A percentile compares a stretch with the other conserved stretches of the same genome.
Evolutionary conservation across 37 sponge, comb jelly and placozoan genomes (phyloP).

Genomic region (Eunapius fragilis): DNA sequence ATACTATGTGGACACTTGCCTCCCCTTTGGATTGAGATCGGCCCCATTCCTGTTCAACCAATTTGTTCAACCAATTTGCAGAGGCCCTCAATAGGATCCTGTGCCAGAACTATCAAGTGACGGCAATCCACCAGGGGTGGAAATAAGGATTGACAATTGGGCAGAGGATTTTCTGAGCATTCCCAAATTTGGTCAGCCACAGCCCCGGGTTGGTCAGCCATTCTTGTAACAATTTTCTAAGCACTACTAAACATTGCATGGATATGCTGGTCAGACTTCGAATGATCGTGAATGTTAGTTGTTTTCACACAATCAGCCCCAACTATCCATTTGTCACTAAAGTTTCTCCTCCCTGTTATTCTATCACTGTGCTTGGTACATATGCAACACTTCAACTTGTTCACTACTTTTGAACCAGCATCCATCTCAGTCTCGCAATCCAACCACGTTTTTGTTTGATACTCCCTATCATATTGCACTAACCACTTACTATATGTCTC

Average conservation of each 20-base stretch:
- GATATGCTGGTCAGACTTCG: constrained; percentile 48
- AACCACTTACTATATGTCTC: not conserved
- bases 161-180: no score
- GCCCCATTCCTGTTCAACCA: constrained; percentile 36
- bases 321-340: constrained; percentile 64
- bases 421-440: constrained; percentile 12
- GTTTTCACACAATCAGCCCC: constrained; percentile 49
- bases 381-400: constrained; percentile 48
- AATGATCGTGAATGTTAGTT: constrained; percentile 69
- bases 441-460: constrained; percentile 14
- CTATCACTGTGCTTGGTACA: constrained; percentile 31
- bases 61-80: constrained; percentile 25
- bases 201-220: no score
- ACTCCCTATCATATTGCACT: not conserved
- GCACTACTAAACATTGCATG: constrained; percentile 44
- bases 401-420: constrained; percentile 16
- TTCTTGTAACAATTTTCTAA: no score
- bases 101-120: constrained; percentile 2
- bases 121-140: no score
- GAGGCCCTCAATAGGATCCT: constrained; percentile 35
- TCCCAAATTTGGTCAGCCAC: no score
- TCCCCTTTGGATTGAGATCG: constrained; percentile 35
- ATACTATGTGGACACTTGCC: constrained; percentile 27
- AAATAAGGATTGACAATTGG: no score
- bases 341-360: constrained; percentile 45